A percentile compares a stretch with the other conserved stretches of the same genome.
These are phyloP conservation scores for Poecilobothrus nobilitatus DNA, from an alignment of 2,888 invertebrate species.

Conservation along the genomic window DNA sequence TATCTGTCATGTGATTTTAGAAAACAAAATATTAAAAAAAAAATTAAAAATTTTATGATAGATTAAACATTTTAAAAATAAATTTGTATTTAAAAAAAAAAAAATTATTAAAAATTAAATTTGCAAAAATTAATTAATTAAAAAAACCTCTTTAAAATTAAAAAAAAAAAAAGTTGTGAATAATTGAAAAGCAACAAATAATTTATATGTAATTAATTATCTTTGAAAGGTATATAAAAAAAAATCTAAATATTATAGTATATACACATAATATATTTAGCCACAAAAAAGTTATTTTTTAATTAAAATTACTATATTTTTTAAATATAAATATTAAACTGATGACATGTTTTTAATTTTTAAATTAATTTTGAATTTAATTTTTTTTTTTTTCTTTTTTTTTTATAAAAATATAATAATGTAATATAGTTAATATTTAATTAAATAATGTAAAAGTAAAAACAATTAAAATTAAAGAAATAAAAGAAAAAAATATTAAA, in stretches of 20 bases:
- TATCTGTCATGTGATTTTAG: conserved; percentile 1
- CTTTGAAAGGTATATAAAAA: not conserved
- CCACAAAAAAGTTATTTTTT: not conserved
- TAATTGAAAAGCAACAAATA: not conserved
- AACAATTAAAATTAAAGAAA: not conserved
- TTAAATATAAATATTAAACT: not conserved
- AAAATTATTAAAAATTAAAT: not conserved
- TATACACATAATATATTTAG: not conserved
- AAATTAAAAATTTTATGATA: not conserved
- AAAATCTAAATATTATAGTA: not conserved
- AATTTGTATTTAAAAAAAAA: not conserved
- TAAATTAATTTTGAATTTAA: not conserved
- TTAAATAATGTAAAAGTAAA: not conserved
- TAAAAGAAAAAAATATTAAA: not conserved
- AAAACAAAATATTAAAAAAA: not conserved
- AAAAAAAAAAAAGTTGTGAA: not conserved
- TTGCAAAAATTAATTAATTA: not conserved
- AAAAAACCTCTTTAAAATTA: not conserved
- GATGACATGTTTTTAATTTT: not conserved
- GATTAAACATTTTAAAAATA: not conserved
- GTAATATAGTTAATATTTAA: not conserved
- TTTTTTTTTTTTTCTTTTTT: too few relatives aligned
- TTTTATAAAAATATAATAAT: not conserved
- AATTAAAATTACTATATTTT: not conserved
- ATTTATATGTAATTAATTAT: not conserved